These are phyloP conservation scores for Vipera ursinii DNA, from an alignment of 2,797 vertebrate genomes.

Conservation along the genomic window DNA sequence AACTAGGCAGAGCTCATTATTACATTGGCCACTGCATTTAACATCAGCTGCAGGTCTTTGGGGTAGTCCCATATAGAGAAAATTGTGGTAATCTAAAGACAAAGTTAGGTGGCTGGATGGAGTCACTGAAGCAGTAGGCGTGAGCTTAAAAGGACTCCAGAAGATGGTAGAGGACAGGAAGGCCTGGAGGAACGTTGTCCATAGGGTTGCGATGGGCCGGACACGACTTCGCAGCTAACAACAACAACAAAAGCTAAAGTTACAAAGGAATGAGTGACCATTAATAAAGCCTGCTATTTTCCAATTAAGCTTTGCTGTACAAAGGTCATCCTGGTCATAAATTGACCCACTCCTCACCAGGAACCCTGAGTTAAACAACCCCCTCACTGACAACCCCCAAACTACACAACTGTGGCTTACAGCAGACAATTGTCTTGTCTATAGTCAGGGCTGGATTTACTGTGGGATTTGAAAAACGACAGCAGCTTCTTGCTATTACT, in stretches of 20 bases:
- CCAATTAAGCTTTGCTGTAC: background rate
- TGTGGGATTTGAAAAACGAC: background rate
- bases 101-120: background rate
- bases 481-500: background rate
- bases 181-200: no score
- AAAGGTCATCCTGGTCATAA: background rate
- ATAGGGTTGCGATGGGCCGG: no score
- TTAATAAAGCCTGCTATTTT: background rate
- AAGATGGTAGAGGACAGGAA: no score
- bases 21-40: background rate
- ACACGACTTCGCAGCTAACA: no score
- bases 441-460: background rate
- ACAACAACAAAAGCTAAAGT: background rate
- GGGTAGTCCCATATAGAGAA: background rate
- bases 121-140: no score
- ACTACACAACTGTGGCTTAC: background rate
- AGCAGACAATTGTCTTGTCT: background rate
- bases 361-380: background rate
- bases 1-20: background rate
- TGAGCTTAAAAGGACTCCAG: no score
- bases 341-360: background rate
- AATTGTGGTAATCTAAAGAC: background rate
- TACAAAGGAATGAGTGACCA: background rate
- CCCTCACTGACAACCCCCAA: background rate
- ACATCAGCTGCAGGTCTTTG: background rate